Evolutionary conservation across 2,888 invertebrate species (phyloP).

Genomic region (Limenitis camilla): DNA sequence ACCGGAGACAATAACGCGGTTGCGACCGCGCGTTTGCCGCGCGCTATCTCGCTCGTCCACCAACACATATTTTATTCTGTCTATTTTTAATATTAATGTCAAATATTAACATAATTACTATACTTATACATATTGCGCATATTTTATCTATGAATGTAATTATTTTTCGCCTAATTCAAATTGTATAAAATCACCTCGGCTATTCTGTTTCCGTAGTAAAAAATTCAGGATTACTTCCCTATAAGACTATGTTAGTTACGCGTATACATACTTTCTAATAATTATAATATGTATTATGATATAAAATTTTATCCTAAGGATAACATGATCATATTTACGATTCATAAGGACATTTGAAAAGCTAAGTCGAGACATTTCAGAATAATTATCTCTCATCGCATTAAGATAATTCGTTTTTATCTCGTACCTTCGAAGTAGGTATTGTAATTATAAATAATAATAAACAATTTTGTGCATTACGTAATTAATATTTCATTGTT

Average conservation of each 20-base stretch:
- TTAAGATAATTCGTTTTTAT: conserved; percentile 72
- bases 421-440: conserved; percentile 72
- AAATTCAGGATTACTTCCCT: conserved; percentile 69
- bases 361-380: conserved; percentile 68
- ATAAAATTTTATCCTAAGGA: conserved; percentile 74
- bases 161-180: conserved; percentile 73
- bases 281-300: conserved; percentile 67
- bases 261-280: conserved; percentile 69
- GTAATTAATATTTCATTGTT: conserved; percentile 72
- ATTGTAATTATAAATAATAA: conserved; percentile 69
- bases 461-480: conserved; percentile 73
- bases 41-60: conserved; percentile 68
- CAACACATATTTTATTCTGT: conserved; percentile 72
- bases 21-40: conserved; percentile 41
- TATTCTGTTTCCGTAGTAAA: conserved; percentile 67
- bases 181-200: conserved; percentile 72
- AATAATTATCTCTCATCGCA: conserved; percentile 67
- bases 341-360: conserved; percentile 65
- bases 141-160: conserved; percentile 73
- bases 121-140: conserved; percentile 69
- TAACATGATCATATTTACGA: conserved; percentile 68
- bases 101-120: conserved; percentile 73
- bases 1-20: conserved; percentile 53
- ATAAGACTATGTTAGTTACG: conserved; percentile 71
- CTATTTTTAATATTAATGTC: conserved; percentile 74